phyloP scores from a whole-genome alignment of 2,888 invertebrate genomes.

The Agrenia bidenticulata region DNA sequence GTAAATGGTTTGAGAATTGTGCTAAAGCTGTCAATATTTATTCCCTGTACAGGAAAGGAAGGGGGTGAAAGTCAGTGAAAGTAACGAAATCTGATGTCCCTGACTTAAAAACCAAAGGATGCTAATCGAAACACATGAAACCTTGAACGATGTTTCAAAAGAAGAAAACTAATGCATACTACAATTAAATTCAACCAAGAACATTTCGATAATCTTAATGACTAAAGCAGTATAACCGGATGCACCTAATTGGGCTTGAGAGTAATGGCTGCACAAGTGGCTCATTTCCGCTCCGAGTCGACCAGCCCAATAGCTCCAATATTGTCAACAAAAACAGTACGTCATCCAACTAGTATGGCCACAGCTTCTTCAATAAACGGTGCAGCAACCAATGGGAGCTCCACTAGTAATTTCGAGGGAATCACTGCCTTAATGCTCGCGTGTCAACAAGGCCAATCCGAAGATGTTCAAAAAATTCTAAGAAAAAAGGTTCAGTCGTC shows the following conservation, averaged over 20 bases:
- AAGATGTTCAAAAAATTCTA: conserved; percentile 72
- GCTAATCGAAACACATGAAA: too few relatives aligned
- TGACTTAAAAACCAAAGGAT: too few relatives aligned
- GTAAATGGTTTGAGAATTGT: too few relatives aligned
- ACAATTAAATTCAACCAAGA: too few relatives aligned
- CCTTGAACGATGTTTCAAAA: too few relatives aligned
- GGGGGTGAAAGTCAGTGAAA: too few relatives aligned
- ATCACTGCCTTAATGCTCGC: conserved; percentile 88
- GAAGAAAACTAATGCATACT: too few relatives aligned
- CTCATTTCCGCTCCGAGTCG: conserved; percentile 26
- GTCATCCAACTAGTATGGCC: conserved; percentile 10
- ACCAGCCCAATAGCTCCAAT: conserved; percentile 18
- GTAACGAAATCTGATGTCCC: too few relatives aligned
- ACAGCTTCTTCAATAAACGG: conserved; percentile 21
- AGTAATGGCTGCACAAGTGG: conserved; percentile 29
- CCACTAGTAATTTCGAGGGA: conserved; percentile 58
- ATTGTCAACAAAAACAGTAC: not conserved
- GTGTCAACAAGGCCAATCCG: conserved; percentile 82
- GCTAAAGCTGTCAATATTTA: too few relatives aligned
- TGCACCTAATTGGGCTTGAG: not conserved
- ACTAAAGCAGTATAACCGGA: too few relatives aligned
- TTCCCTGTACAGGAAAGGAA: too few relatives aligned
- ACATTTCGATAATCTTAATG: too few relatives aligned
- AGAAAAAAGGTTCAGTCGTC: conserved; percentile 70
- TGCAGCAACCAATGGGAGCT: conserved; percentile 22